Percentiles rank a stretch among this genome's conserved stretches.
Evolutionary conservation across 2,113 vertebrate species (phyloP).

Genomic region (Phylloscopus trochiloides): DNA sequence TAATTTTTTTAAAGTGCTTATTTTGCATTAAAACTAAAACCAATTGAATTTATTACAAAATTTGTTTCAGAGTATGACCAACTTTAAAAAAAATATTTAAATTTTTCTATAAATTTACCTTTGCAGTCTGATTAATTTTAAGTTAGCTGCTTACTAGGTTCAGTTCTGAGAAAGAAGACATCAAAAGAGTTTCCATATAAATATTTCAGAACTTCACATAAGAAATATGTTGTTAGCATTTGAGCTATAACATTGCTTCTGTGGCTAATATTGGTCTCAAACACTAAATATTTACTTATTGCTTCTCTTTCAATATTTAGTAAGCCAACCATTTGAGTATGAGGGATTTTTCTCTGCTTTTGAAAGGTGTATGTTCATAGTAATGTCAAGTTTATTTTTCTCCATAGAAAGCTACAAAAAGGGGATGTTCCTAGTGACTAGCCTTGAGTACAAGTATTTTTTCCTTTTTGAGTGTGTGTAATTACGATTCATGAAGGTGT

Average conservation of each 20-base stretch:
- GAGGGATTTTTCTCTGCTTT: background rate
- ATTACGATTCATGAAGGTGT: background rate
- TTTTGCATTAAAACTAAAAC: background rate
- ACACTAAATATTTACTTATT: background rate
- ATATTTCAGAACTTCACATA: background rate
- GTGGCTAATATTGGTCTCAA: background rate
- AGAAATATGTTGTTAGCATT: background rate
- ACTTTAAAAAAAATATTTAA: background rate
- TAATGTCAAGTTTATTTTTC: background rate
- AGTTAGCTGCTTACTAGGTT: background rate
- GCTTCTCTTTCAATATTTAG: background rate
- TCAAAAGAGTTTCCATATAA: background rate
- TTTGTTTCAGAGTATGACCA: background rate
- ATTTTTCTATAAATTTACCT: background rate
- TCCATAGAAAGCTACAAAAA: background rate
- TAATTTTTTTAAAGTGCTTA: rapidly evolving
- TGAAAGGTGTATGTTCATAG: background rate
- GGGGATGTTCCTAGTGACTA: background rate
- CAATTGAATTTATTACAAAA: background rate
- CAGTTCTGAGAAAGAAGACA: background rate
- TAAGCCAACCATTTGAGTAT: background rate
- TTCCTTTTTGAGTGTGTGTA: background rate
- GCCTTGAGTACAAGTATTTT: background rate
- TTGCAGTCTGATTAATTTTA: background rate
- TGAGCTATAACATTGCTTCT: background rate